phyloP scores from a whole-genome alignment of 2,797 vertebrate species.

The Enteromius mattozi region DNA sequence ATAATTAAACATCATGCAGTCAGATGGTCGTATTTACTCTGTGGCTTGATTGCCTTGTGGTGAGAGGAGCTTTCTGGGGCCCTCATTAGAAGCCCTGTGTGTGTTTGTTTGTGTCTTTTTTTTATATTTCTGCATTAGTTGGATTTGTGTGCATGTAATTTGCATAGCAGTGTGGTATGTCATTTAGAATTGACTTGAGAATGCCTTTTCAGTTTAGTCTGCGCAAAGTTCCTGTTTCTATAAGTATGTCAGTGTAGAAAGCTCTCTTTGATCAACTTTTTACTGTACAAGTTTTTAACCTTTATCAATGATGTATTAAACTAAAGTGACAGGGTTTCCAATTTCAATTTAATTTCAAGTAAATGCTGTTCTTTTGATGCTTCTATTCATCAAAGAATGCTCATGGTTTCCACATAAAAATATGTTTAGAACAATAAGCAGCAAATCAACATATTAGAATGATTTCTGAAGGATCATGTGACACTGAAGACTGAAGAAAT shows the following conservation, averaged over 20 bases:
- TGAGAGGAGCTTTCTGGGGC: slow-evolving; percentile 48
- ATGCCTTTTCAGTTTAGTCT: neutral
- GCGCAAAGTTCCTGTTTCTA: neutral
- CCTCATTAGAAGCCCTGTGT: slow-evolving; percentile 46
- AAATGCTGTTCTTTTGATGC: neutral
- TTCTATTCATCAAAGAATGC: neutral
- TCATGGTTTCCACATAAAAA: too few species aligned
- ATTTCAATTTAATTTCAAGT: neutral
- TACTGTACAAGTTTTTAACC: too few species aligned
- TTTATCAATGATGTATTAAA: neutral
- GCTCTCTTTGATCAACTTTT: neutral
- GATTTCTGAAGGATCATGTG: neutral
- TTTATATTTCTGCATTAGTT: slow-evolving; percentile 39
- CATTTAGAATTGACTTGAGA: neutral
- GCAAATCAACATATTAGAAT: neutral
- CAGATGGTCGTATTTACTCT: slow-evolving; percentile 57
- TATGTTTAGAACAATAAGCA: neutral
- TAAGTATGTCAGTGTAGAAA: neutral
- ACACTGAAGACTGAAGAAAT: neutral
- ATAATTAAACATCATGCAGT: slow-evolving; percentile 58
- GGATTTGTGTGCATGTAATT: neutral
- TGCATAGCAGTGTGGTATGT: neutral
- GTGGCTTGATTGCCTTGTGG: slow-evolving; percentile 54
- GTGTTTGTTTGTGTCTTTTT: slow-evolving; percentile 37
- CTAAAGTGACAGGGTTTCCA: neutral